Evolutionary conservation across 2,797 vertebrate genomes (phyloP), one percentile per base, ranked within the genome.

Genomic region (Parambassis ranga): DNA sequence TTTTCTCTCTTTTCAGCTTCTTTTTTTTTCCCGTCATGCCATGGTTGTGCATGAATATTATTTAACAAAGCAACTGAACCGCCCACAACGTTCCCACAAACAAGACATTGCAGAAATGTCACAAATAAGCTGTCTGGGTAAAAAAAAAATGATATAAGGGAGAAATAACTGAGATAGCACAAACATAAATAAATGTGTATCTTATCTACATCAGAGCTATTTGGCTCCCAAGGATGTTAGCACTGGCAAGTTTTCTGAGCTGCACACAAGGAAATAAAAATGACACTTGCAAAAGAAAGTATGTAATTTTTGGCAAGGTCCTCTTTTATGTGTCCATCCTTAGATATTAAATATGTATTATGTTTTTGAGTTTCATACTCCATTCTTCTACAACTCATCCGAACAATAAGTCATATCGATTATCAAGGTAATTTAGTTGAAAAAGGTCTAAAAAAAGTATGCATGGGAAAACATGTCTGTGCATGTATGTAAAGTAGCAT

Each of bases 1-100:
- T 67, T 71, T 39, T n/a, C 37, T 59, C 52, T 36, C 48, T 52
- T 72, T 58, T 36, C 28, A 63, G 58, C 63, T 48, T 58, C 35
- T 33, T 64, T 31, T 33, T 52, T n/a, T n/a, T n/a, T n/a, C n/a
- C n/a, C 1, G 1, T 41, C 18, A 9, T 48, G 48, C 42, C 15
- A 28, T 60, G 1, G 3, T 38, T 65, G 37, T 39, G 52, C 73
- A 62, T 37, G 67, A 35, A 70, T 67, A 41, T 49, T 56, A 47
- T 39, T 59, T 49, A 27, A 62, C 23, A 59, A 72, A 58, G 38
- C 48, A 60, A 59, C 15, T 47, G 47, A 75, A 65, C 42, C 39
- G 22, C 19, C 57, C 43, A 8, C 47, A 15, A 75, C 27, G 55
- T 46, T 60, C 14, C 22, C 32, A 14, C 56, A 64, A 59, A 73